A percentile compares a stretch with the other conserved stretches of the same genome.
Evolutionary conservation across 2,888 invertebrate species (phyloP).

Genomic region (Drosophila yooni): DNA sequence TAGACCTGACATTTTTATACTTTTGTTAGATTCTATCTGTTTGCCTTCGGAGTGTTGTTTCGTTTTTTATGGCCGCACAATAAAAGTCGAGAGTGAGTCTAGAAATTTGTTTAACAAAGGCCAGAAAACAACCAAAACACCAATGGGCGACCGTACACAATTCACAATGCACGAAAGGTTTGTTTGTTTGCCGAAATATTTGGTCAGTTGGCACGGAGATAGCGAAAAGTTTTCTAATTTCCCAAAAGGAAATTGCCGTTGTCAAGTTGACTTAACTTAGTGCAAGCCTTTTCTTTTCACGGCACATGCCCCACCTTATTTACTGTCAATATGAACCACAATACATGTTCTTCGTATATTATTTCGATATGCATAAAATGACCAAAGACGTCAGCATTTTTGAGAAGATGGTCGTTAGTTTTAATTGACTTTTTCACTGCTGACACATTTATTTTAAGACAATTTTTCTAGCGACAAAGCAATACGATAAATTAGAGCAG

Average conservation of each 20-base stretch:
- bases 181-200: constrained; percentile 64
- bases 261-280: constrained; percentile 27
- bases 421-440: constrained; percentile 59
- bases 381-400: constrained; percentile 39
- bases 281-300: constrained; percentile 29
- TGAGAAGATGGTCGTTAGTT: constrained; percentile 41
- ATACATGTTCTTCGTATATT: constrained; percentile 1
- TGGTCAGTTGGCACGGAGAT: constrained; percentile 37
- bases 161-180: constrained; percentile 53
- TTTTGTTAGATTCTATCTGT: constrained; percentile 46
- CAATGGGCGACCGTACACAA: constrained; percentile 5
- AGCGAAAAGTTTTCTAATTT: constrained; percentile 76
- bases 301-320: background rate
- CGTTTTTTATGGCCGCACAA: constrained; percentile 59
- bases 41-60: constrained; percentile 9
- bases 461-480: constrained; percentile 18
- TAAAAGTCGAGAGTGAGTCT: constrained; percentile 20
- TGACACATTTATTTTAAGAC: constrained; percentile 50
- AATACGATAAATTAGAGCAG: constrained; percentile 14
- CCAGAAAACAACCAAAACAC: constrained; percentile 25
- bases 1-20: constrained; percentile 55
- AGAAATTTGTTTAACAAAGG: constrained; percentile 28
- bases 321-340: constrained; percentile 46
- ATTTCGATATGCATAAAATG: constrained; percentile 19
- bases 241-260: constrained; percentile 65